A percentile compares a stretch with the other conserved stretches of the same genome.
Conservation (phyloP, 2,113 vertebrate genomes). For the Hippocampus comes region DNA sequence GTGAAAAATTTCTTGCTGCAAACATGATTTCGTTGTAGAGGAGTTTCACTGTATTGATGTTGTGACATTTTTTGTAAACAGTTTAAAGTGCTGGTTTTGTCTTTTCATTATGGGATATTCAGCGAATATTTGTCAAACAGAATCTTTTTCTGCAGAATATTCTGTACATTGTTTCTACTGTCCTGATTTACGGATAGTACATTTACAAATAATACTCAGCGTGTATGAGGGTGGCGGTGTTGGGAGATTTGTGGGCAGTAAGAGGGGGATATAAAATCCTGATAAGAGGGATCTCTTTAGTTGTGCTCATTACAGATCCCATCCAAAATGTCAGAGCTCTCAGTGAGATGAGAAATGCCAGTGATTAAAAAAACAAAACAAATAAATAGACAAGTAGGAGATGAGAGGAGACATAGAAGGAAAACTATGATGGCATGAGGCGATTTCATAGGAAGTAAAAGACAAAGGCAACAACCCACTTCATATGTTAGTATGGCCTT, state of each 20-base stretch:
- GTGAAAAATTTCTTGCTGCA: too few species aligned
- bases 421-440: neutral
- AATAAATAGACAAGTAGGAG: neutral
- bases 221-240: neutral
- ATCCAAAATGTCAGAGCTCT: conserved; percentile 10
- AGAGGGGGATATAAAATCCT: neutral
- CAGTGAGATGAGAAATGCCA: neutral
- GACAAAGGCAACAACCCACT: neutral
- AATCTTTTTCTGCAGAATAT: neutral
- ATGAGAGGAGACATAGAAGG: neutral
- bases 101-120: neutral
- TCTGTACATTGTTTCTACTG: neutral
- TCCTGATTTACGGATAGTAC: neutral
- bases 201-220: neutral
- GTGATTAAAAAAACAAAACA: neutral
- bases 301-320: conserved; percentile 3
- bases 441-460: neutral
- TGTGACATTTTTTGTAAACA: too few species aligned
- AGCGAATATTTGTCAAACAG: neutral
- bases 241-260: neutral
- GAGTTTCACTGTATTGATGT: too few species aligned
- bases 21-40: too few species aligned
- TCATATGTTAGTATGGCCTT: neutral
- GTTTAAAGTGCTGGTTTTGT: too few species aligned
- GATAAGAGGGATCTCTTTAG: conserved; percentile 1